phyloP scores from a whole-genome alignment of 2,113 vertebrate genomes.

The Nerophis lumbriciformis region DNA sequence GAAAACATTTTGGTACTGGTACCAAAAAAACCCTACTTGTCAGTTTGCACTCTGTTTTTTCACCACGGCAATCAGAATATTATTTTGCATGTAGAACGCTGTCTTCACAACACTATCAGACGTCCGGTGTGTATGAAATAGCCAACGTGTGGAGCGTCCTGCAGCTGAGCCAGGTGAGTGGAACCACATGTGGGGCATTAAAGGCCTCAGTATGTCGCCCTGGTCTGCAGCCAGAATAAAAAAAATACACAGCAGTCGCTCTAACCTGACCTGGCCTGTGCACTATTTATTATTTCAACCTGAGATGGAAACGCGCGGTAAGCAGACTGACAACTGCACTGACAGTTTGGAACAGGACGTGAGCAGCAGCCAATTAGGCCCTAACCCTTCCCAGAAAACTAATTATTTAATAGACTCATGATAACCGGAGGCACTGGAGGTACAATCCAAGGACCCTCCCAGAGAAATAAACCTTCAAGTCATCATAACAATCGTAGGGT shows the following conservation, averaged over 20 bases:
- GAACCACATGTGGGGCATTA: slow-evolving; percentile 67
- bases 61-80: too few relatives aligned
- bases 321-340: slow-evolving; percentile 38
- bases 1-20: too few relatives aligned
- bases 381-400: background rate
- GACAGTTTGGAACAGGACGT: slow-evolving; percentile 30
- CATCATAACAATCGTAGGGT: too few relatives aligned
- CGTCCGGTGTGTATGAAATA: too few relatives aligned
- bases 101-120: too few relatives aligned
- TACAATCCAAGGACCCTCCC: too few relatives aligned
- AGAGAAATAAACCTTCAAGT: too few relatives aligned
- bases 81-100: too few relatives aligned
- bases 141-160: slow-evolving; percentile 15
- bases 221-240: slow-evolving; percentile 52
- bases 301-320: slow-evolving; percentile 65
- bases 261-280: slow-evolving; percentile 48
- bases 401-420: too few relatives aligned
- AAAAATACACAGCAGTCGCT: slow-evolving; percentile 56
- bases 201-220: slow-evolving; percentile 36
- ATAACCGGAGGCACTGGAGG: too few relatives aligned
- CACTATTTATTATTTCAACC: slow-evolving; percentile 69
- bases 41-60: too few relatives aligned
- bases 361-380: slow-evolving; percentile 20
- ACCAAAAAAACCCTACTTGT: too few relatives aligned
- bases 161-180: slow-evolving; percentile 35